These are phyloP conservation scores for Aspiorhynchus laticeps DNA, from an alignment of 2,113 vertebrate genomes.

Conservation along the genomic window DNA sequence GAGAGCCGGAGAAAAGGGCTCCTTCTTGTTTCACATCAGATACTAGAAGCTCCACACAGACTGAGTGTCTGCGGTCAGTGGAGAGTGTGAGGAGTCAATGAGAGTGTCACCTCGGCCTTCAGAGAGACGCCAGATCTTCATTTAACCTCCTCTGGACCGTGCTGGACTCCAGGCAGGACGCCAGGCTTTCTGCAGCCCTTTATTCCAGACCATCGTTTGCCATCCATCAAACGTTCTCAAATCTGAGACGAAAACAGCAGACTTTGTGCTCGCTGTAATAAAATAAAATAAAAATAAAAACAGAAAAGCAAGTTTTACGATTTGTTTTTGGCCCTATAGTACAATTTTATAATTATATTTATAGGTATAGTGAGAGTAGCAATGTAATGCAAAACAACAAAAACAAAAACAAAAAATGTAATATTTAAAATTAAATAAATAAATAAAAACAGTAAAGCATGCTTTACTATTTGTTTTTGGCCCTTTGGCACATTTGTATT, in stretches of 20 bases:
- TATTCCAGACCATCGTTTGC: conserved; percentile 12
- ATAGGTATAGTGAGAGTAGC: too few species aligned
- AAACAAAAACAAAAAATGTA: too few species aligned
- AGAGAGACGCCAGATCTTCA: conserved; percentile 85
- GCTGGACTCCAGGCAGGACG: conserved; percentile 25
- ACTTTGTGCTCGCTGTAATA: neutral
- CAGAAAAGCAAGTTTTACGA: neutral
- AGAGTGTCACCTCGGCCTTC: conserved; percentile 79
- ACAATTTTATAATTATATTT: too few species aligned
- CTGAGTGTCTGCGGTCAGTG: conserved; percentile 74
- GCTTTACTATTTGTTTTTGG: neutral
- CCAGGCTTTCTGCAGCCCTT: conserved; percentile 26
- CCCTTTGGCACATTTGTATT: neutral
- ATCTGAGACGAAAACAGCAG: neutral
- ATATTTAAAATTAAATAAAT: too few species aligned
- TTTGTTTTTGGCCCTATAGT: too few species aligned
- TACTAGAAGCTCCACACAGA: conserved; percentile 78
- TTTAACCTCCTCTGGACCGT: conserved; percentile 71
- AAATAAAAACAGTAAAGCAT: neutral
- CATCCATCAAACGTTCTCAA: neutral
- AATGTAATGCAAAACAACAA: too few species aligned
- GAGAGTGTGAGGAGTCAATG: conserved; percentile 83
- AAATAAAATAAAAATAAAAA: neutral
- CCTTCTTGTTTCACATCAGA: conserved; percentile 81
- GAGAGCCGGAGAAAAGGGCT: conserved; percentile 75